Conservation (phyloP, 2,888 invertebrate species). For the Sphecodes monilicornis region DNA sequence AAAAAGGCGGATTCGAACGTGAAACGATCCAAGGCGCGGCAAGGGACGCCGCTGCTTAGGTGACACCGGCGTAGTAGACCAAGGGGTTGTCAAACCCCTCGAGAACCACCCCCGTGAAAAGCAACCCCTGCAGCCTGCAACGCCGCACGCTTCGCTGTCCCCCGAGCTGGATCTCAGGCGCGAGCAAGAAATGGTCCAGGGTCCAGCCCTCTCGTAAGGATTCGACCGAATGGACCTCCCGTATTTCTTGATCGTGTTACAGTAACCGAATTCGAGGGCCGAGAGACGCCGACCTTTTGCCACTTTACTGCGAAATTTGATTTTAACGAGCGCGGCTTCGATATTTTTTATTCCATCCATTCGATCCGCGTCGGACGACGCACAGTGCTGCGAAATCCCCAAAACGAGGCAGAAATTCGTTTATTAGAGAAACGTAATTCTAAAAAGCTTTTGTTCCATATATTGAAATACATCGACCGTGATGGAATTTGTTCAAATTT, state of each 20-base stretch:
- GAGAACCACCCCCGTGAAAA: conserved; percentile 66
- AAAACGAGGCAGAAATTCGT: too few relatives aligned
- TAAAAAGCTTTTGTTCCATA: too few relatives aligned
- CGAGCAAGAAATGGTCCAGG: conserved; percentile 48
- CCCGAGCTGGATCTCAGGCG: conserved; percentile 31
- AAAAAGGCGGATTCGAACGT: conserved; percentile 72
- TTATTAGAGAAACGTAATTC: too few relatives aligned
- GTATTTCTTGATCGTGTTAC: conserved; percentile 50
- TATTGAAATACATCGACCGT: too few relatives aligned
- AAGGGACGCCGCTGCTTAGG: conserved; percentile 66
- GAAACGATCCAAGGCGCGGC: conserved; percentile 70
- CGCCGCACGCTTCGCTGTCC: conserved; percentile 51
- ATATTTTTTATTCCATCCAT: not conserved
- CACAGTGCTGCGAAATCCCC: too few relatives aligned
- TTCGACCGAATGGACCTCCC: conserved; percentile 41
- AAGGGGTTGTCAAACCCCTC: conserved; percentile 72
- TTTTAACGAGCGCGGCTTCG: not conserved
- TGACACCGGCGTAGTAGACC: conserved; percentile 62
- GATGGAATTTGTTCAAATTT: too few relatives aligned
- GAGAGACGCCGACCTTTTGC: conserved; percentile 23
- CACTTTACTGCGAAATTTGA: conserved; percentile 22
- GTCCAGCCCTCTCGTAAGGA: conserved; percentile 37
- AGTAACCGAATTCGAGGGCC: conserved; percentile 43
- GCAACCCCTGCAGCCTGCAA: conserved; percentile 70
- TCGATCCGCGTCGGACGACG: not conserved